Base-by-base conservation (phyloP, 2,113 vertebrate genomes). In the Phyllostomus hastatus region DNA sequence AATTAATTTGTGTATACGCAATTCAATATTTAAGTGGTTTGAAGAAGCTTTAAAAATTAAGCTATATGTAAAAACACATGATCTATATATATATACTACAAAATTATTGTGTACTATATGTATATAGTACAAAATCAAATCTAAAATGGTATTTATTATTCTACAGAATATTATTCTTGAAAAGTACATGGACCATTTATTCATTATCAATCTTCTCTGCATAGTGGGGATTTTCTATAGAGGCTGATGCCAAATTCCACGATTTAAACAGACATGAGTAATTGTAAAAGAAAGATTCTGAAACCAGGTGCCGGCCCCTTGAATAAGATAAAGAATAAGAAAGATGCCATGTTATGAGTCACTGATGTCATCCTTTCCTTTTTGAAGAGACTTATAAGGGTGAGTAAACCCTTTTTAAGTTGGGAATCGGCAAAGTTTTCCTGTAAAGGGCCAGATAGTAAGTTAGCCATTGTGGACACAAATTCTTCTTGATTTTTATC, bases 1-100 rank as follows among this genome's bases (percentile, higher is more conserved):
- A 35, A 43, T 97, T 78, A 98, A 66, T 92, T 8, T 81, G 19
- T 4, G 90, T 4, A 89, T 31, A 78, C 0, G 66, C 26, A 94
- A 88, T 78, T 94, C 73, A 92, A 95, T 93, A 88, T 48, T n/a
- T 81, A 81, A 85, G 59, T 78, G 31, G 7, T 72, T 8, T 76
- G n/a, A 79, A 93, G 50, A 82, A 64, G 66, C 52, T 72, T 90
- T 94, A 59, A 70, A 88, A 97, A 70, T 73, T 52, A 92, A 48
- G 26, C 28, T 78, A 33, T n/a, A 67, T 67, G 7, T 46, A 33
- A 48, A 33, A 78, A 50, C 17, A 78, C 19, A 14, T 64, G 11
- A 31, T 26, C 24, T 64, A 31, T 64, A 64, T 64, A 64, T 64
- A 33, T 48, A 78, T 78, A 50, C 4, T 78, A 91, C 87, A 83